phyloP scores from a whole-genome alignment of 2,888 invertebrate genomes.

The Spilosoma lubricipeda region DNA sequence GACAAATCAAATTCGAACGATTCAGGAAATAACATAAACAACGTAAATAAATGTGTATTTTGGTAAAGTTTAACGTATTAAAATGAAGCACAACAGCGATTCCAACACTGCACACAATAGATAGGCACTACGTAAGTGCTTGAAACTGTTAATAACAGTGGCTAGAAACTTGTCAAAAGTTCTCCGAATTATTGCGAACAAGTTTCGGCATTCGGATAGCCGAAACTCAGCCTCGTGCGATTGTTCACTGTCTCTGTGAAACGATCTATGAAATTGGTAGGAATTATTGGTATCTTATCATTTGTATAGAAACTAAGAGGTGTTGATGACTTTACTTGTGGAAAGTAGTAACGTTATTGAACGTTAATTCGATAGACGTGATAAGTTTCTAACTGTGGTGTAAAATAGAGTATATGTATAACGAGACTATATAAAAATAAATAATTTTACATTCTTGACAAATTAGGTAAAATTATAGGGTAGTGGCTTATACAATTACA shows the following conservation, averaged over 20 bases:
- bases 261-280: conserved; percentile 19
- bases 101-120: conserved; percentile 12
- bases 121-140: conserved; percentile 14
- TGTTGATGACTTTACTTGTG: neutral
- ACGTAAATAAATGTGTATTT: neutral
- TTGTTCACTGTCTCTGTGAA: conserved; percentile 21
- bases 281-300: neutral
- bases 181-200: conserved; percentile 60
- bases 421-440: no score
- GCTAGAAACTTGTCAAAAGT: conserved; percentile 72
- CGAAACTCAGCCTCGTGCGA: conserved; percentile 18
- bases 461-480: no score
- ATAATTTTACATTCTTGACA: no score
- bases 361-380: neutral
- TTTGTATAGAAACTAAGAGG: neutral
- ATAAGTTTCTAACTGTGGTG: no score
- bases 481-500: no score
- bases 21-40: no score
- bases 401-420: no score
- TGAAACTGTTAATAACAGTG: conserved; percentile 64
- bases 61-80: neutral
- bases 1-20: neutral
- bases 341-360: neutral
- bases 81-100: conserved; percentile 1
- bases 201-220: conserved; percentile 47